These are phyloP conservation scores for Sminthopsis crassicaudata DNA, from an alignment of 2,113 vertebrate species.

Conservation along the genomic window DNA sequence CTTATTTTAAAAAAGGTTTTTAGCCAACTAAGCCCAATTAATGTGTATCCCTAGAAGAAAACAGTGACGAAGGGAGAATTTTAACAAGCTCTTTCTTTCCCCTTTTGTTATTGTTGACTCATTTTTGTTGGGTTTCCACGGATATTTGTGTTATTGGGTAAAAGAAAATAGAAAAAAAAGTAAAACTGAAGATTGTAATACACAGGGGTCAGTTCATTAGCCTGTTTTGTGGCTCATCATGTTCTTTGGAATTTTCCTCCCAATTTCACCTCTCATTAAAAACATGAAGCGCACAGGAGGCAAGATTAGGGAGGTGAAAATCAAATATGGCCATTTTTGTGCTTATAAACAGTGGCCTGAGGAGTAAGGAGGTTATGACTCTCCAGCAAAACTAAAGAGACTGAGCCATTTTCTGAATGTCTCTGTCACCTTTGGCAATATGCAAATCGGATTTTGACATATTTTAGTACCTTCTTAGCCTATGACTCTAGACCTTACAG, in stretches of 20 bases:
- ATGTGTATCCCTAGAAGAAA: constrained; percentile 13
- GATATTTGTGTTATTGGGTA: constrained; percentile 26
- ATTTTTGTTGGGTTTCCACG: constrained; percentile 10
- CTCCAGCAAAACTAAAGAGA: constrained; percentile 25
- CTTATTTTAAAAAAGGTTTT: constrained; percentile 36
- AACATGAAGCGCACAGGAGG: constrained; percentile 3
- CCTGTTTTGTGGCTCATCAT: not conserved
- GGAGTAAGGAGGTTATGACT: constrained; percentile 25
- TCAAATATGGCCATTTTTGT: not conserved
- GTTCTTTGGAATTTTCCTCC: constrained; percentile 15
- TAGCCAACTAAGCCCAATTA: not conserved
- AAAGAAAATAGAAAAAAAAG: not conserved
- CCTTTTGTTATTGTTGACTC: constrained; percentile 4
- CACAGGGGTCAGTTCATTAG: not conserved
- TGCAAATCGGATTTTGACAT: not conserved
- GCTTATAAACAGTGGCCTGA: constrained; percentile 12
- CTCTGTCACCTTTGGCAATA: constrained; percentile 10
- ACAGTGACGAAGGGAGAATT: not conserved
- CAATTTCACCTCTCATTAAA: constrained; percentile 46
- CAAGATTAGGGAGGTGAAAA: constrained; percentile 9
- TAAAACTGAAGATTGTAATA: not conserved
- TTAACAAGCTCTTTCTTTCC: not conserved
- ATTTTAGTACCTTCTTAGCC: not conserved
- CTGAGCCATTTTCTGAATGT: constrained; percentile 26
- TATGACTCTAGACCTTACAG: not conserved